Evolutionary conservation across 2,888 invertebrate species (phyloP).

Genomic region (Galerucella calmariensis): DNA sequence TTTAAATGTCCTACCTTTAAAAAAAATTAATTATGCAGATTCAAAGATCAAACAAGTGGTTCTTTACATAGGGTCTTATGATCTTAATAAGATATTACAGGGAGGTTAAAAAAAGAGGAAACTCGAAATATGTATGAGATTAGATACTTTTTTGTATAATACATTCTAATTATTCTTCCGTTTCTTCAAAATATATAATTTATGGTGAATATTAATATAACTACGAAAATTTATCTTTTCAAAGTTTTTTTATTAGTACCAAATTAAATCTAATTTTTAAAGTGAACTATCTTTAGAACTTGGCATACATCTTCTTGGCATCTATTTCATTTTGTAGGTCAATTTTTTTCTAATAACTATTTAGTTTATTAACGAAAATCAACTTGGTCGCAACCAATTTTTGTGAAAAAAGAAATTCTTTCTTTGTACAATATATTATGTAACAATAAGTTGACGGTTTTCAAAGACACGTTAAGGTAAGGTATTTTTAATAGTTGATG

Average conservation of each 20-base stretch:
- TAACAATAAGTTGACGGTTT: neutral
- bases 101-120: too few relatives aligned
- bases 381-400: slow-evolving; percentile 9
- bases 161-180: too few relatives aligned
- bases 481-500: slow-evolving; percentile 1
- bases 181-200: too few relatives aligned
- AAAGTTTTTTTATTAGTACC: slow-evolving; percentile 13
- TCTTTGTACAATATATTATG: neutral
- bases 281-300: slow-evolving; percentile 28
- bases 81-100: too few relatives aligned
- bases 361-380: slow-evolving; percentile 33
- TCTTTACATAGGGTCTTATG: too few relatives aligned
- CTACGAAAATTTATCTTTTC: neutral
- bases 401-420: slow-evolving; percentile 4
- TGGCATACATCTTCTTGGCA: slow-evolving; percentile 31
- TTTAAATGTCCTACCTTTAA: too few relatives aligned
- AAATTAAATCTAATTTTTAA: slow-evolving; percentile 30
- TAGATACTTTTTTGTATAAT: too few relatives aligned
- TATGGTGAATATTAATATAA: too few relatives aligned
- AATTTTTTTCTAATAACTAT: slow-evolving; percentile 22
- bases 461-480: neutral
- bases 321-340: slow-evolving; percentile 17
- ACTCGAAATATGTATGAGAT: too few relatives aligned
- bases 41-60: too few relatives aligned
- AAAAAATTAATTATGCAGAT: too few relatives aligned